Evolutionary conservation across 2,888 invertebrate genomes (phyloP).

Genomic region (Chrysolina americana): DNA sequence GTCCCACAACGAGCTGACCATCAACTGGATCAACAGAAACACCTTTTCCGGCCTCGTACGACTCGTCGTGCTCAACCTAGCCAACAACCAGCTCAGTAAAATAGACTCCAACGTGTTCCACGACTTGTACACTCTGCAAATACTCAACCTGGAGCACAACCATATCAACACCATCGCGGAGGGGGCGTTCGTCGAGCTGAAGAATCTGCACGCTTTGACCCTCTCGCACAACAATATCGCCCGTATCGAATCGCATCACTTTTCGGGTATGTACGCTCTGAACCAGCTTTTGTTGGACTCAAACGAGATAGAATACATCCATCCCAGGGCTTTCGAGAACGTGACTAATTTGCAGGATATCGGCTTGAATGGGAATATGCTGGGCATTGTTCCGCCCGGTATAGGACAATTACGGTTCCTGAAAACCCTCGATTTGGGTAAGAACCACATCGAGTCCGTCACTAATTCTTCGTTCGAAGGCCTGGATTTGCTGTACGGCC

Average conservation of each 20-base stretch:
- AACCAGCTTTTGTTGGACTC: slow-evolving; percentile 83
- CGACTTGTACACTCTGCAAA: slow-evolving; percentile 82
- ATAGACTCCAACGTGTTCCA: slow-evolving; percentile 82
- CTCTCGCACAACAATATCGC: slow-evolving; percentile 81
- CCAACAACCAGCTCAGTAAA: slow-evolving; percentile 80
- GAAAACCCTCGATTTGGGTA: slow-evolving; percentile 85
- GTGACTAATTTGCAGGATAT: slow-evolving; percentile 85
- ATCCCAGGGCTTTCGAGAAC: slow-evolving; percentile 82
- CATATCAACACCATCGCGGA: slow-evolving; percentile 79
- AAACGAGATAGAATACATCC: slow-evolving; percentile 80
- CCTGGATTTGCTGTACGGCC: slow-evolving; percentile 80
- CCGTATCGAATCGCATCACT: slow-evolving; percentile 79
- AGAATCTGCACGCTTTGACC: slow-evolving; percentile 83
- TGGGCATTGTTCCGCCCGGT: slow-evolving; percentile 80
- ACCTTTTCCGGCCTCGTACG: slow-evolving; percentile 83
- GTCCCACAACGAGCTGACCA: slow-evolving; percentile 82
- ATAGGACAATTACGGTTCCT: slow-evolving; percentile 79
- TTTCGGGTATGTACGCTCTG: slow-evolving; percentile 81
- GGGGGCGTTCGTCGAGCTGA: slow-evolving; percentile 82
- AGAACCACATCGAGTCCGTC: slow-evolving; percentile 83
- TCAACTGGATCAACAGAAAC: slow-evolving; percentile 83
- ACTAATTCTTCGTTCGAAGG: slow-evolving; percentile 82
- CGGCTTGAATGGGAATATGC: slow-evolving; percentile 81
- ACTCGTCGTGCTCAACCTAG: slow-evolving; percentile 82
- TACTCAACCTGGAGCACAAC: slow-evolving; percentile 82